phyloP scores from a whole-genome alignment of 2,113 vertebrate species.

The Heterochromis multidens region DNA sequence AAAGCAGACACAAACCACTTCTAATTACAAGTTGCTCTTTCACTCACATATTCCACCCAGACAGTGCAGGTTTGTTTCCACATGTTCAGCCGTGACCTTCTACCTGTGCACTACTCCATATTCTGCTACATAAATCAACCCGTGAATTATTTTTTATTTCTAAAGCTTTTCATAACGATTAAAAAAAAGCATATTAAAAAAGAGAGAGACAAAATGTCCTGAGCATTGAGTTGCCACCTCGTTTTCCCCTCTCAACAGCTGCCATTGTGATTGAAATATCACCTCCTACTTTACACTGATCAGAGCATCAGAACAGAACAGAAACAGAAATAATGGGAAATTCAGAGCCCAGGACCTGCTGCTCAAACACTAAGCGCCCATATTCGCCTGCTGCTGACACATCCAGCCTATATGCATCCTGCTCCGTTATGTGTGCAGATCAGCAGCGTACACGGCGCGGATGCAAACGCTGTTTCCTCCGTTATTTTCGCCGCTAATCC shows the following conservation, averaged over 20 bases:
- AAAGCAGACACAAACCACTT: not conserved
- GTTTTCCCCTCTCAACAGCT: not conserved
- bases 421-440: slow-evolving; percentile 14
- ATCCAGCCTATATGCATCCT: slow-evolving; percentile 16
- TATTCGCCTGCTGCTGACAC: not conserved
- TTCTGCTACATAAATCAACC: not conserved
- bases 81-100: slow-evolving; percentile 21
- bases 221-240: not conserved
- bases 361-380: not conserved
- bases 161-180: not conserved
- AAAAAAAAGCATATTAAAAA: not conserved
- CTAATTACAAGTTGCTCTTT: slow-evolving; percentile 11
- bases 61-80: not conserved
- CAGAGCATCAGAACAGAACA: not conserved
- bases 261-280: not conserved
- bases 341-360: not conserved
- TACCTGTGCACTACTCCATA: not conserved
- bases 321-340: not conserved
- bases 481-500: not conserved
- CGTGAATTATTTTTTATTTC: too few relatives aligned
- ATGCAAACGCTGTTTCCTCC: slow-evolving; percentile 1
- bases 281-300: not conserved
- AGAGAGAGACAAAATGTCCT: not conserved
- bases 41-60: not conserved
- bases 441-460: not conserved